A percentile compares a stretch with the other conserved stretches of the same genome.
Evolutionary conservation across 2,113 vertebrate genomes (phyloP).

Genomic region (Grallaria varia): DNA sequence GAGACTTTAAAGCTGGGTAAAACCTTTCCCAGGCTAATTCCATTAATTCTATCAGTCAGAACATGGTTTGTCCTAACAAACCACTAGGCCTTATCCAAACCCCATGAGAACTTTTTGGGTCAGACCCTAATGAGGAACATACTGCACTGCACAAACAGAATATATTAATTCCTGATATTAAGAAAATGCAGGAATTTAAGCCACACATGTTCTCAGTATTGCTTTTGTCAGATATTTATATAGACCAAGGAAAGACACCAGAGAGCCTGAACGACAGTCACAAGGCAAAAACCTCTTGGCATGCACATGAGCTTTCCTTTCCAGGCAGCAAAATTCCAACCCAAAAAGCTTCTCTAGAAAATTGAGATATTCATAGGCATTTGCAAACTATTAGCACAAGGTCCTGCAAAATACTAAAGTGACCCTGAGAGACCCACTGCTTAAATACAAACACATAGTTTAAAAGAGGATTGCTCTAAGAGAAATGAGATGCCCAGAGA

Average conservation of each 20-base stretch:
- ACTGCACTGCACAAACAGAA: neutral
- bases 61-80: neutral
- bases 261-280: neutral
- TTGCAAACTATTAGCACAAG: neutral
- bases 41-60: neutral
- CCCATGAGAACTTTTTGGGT: neutral
- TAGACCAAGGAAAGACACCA: neutral
- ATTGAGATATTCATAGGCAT: fast-evolving
- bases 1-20: neutral
- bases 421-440: neutral
- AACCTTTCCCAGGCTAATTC: neutral
- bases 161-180: neutral
- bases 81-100: neutral
- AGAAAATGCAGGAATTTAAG: neutral
- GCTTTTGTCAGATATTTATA: neutral
- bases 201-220: neutral
- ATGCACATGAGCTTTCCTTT: neutral
- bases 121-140: neutral
- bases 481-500: neutral
- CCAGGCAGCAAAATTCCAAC: neutral
- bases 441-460: neutral
- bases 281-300: neutral
- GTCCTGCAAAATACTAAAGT: neutral
- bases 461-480: neutral
- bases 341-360: neutral